Conservation (phyloP, 2,797 vertebrate genomes). For the Chelon auratus region DNA sequence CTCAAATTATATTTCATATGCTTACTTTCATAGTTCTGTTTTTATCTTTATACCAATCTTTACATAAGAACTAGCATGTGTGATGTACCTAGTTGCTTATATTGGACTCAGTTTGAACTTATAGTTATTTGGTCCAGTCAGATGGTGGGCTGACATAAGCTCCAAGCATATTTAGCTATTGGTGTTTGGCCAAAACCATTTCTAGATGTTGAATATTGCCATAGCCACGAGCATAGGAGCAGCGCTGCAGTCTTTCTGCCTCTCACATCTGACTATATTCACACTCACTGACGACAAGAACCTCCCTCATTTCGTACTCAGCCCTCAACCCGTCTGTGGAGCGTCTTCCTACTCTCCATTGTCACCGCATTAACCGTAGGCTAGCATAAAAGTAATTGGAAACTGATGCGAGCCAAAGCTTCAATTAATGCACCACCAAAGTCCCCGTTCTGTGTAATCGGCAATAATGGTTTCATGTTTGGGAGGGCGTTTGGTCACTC, state of each 20-base stretch:
- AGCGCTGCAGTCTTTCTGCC: slow-evolving; percentile 49
- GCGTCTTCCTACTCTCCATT: slow-evolving; percentile 77
- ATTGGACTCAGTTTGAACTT: not conserved
- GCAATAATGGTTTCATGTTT: slow-evolving; percentile 87
- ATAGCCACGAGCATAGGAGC: slow-evolving; percentile 36
- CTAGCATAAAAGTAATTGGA: slow-evolving; percentile 90
- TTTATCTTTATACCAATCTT: not conserved
- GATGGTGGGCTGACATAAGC: slow-evolving; percentile 1
- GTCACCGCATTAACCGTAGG: slow-evolving; percentile 86
- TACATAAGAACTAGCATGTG: not conserved
- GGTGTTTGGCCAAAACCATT: slow-evolving; percentile 44
- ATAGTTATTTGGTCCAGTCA: slow-evolving; percentile 1
- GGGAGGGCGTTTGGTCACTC: slow-evolving; percentile 81
- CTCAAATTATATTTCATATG: too few species aligned
- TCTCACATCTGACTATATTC: slow-evolving; percentile 60
- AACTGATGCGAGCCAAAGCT: slow-evolving; percentile 85
- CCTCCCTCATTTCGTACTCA: slow-evolving; percentile 67
- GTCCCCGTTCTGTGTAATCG: slow-evolving; percentile 86
- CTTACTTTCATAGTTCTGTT: not conserved
- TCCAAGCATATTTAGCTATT: slow-evolving; percentile 27
- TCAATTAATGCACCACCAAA: slow-evolving; percentile 87
- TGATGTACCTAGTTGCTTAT: too few species aligned
- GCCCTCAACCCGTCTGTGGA: slow-evolving; percentile 63
- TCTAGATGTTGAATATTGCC: slow-evolving; percentile 49
- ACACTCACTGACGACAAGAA: slow-evolving; percentile 53